Base-by-base conservation (phyloP, 2,113 vertebrate species). In the Pseudolaguvia tuberculata region DNA sequence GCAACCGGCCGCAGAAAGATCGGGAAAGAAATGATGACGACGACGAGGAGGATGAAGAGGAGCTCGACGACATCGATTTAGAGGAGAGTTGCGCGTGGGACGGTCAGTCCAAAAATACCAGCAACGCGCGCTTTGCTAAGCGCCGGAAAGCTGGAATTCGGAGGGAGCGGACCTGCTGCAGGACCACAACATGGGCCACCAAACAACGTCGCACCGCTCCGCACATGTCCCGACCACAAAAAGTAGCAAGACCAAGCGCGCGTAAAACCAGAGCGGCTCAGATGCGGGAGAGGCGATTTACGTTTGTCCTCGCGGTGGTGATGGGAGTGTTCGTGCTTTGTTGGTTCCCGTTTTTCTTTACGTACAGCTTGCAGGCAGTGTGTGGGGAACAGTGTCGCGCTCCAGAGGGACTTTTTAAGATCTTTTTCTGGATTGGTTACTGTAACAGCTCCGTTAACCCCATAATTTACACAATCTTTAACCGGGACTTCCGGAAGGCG, bases 341-440 rank as follows among this genome's bases (percentile, higher is more conserved):
- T 83, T 94, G 93, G 94, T 95, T 94, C 79, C 94, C 94, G 0
- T 95, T 95, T 68, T 95, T 95, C 85, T 94, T 94, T 83, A 94
- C 92, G 1, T 94, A 94, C 85, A 94, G 93, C 50, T 90, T 94
- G 23, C 89, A 88, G 0, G 93, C 93, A 0, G 61, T 94, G 39
- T 94, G 93, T 11, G 83, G 92, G 5, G 87, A 92, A 8, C 89
- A 74, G 47, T 95, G 94, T 69, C 83, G 21, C 0, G 67, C 94
- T 70, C 93, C 94, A 2, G 92, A 90, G 1, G 85, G 90, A 0
- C 92, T 97, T 78, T 98, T 98, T 83, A 91, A 92, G 79, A 92
- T 97, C 52, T 98, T 97, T 77, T 98, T 95, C 84, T 95, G 94
- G 93, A 89, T 91, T 27, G 90, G 90, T 0, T 91, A 91, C 85